Evolutionary conservation across 2,888 invertebrate genomes (phyloP), one percentile per base, ranked within the genome.

Genomic region (Polydrusus tereticollis): DNA sequence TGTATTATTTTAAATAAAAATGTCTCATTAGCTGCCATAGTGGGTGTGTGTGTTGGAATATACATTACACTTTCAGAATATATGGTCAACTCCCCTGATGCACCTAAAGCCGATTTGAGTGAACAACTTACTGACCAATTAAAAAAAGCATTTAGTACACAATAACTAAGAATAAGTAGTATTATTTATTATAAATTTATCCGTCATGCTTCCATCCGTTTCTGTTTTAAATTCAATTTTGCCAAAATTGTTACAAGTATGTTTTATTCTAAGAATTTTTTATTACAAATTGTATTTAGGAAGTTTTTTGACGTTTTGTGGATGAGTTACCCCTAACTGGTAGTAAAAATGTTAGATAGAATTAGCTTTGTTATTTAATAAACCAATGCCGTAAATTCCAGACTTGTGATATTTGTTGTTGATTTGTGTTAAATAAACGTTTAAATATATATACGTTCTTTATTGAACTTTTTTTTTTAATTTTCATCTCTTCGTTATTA

Each of bases 21-120:
- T 68, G 89, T 92, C 0, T 87, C 90, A 36, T 86, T 94, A 43
- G 96, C 96, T 8, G 91, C 92, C 66, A 82, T 93, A 57, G 91
- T 97, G 60, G 96, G 96, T 1, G 86, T 93, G 0, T 88, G 92
- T 77, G 96, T 96, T 16, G 90, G 93, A 21, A 83, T 93, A 29
- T 97, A 97, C 83, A 96, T 97, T 78, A 88, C 94, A 0, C 90
- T 93, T 6, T 95, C 96, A 0, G 96, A 96, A 83, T 96, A 96
- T 83, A 92, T 94, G 82, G 86, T 87, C 82, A 83, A 82, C 69
- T 76, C 82, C 26, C 78, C 80, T 43, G 80, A 81, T 21, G 78
- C 78, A 33, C 81, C 82, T 33, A 82, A 82, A 73, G 78, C 79
- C 10, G 81, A 82, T 4, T 70, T 82, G 62, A 76, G 81, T 64